phyloP scores from a whole-genome alignment of 2,888 invertebrate genomes.

The Odontothrips loti region DNA sequence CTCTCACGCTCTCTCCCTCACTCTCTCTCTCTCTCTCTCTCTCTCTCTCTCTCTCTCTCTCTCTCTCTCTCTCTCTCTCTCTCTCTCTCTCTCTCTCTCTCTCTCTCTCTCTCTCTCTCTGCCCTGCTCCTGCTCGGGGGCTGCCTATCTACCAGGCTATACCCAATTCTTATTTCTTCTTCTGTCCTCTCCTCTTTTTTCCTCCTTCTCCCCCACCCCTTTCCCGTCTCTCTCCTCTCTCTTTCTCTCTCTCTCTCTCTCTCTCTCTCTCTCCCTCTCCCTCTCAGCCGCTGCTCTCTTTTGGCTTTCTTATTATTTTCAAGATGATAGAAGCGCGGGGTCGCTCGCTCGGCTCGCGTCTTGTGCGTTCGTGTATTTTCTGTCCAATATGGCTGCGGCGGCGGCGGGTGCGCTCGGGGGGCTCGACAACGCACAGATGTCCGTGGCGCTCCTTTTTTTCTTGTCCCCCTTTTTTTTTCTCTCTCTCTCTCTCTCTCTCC shows the following conservation, averaged over 20 bases:
- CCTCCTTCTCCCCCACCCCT: background rate
- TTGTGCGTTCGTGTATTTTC: slow-evolving; percentile 23
- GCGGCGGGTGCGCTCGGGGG: background rate
- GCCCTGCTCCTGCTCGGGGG: background rate
- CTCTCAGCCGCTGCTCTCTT: background rate
- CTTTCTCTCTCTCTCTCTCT: background rate
- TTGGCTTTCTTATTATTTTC: slow-evolving; percentile 27
- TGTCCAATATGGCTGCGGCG: slow-evolving; percentile 9
- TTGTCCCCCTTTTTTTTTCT: background rate
- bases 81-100: background rate
- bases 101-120: background rate
- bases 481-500: background rate
- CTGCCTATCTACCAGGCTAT: slow-evolving; percentile 20
- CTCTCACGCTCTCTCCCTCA: too few relatives aligned
- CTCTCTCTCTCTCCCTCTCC: background rate
- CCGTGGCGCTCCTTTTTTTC: slow-evolving; percentile 11
- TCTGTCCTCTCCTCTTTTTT: background rate
- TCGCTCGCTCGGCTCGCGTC: background rate
- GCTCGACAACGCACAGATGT: slow-evolving; percentile 17
- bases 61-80: background rate
- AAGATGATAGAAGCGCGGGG: slow-evolving; percentile 22
- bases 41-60: background rate
- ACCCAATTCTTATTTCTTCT: slow-evolving; percentile 12
- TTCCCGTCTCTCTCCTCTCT: background rate
- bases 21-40: background rate